phyloP scores from a whole-genome alignment of 2,113 vertebrate genomes.

The Mormoops blainvillei region DNA sequence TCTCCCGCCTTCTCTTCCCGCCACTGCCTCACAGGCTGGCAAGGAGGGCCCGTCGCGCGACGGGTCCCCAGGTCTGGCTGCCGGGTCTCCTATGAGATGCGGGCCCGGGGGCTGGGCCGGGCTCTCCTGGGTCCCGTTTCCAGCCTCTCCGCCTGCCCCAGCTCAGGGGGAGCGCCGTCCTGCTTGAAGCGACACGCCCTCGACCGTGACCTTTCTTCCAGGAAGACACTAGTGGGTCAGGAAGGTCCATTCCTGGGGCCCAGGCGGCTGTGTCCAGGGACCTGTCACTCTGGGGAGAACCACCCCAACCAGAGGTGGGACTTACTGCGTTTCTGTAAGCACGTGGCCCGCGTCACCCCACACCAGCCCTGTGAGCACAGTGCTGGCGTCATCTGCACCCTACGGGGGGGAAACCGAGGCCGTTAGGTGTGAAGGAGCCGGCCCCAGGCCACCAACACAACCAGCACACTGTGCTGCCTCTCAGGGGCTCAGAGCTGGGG shows the following conservation, averaged over 20 bases:
- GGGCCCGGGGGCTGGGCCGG: neutral
- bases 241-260: neutral
- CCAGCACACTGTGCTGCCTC: no score
- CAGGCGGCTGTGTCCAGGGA: neutral
- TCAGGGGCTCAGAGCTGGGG: neutral
- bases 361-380: no score
- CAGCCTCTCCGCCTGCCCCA: neutral
- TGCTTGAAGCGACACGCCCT: neutral
- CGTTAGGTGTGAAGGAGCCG: neutral
- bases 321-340: no score
- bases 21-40: neutral
- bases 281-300: neutral
- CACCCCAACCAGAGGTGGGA: no score
- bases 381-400: neutral
- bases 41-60: neutral
- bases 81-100: neutral
- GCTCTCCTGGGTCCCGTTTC: neutral
- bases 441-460: neutral
- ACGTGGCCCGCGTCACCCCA: no score
- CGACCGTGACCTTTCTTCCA: neutral
- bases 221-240: neutral
- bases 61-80: neutral
- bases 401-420: neutral
- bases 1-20: neutral
- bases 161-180: accelerated